Base-by-base conservation (phyloP, 2,113 vertebrate genomes). In the Macrotus californicus region DNA sequence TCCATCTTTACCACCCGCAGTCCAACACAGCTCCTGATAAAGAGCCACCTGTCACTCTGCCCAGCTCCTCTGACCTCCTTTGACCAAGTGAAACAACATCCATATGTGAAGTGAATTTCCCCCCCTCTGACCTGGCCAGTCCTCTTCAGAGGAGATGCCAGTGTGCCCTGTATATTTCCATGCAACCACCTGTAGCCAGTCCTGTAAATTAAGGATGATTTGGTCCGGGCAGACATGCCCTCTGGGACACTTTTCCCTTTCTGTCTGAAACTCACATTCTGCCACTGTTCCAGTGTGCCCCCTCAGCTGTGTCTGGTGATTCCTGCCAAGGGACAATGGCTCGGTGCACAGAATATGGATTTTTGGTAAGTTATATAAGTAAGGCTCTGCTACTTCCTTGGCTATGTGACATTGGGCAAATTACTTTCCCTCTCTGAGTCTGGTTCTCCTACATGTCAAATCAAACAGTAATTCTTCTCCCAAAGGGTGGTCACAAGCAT, bases 41-140 rank as follows among this genome's bases (percentile, higher is more conserved):
- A 88, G 77, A 50, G n/a, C 26, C 26, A 34, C 77, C 48, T 19
- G 48, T 48, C 22, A 14, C 48, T 79, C 91, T 56, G 76, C 79
- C 50, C 91, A 43, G n/a, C 12, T 52, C 46, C 79, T 91, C 76
- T 95, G 97, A 92, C 94, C 95, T 93, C 87, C 82, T 96, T 93
- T 43, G 73, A 80, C 13, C 22, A 87, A 91, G 94, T 26, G 79
- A 91, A 95, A 87, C 81, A 41, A 31, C 34, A 48, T 46, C 66
- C 46, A 39, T 29, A 72, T 70, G n/a, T 52, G 48, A 95, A 75
- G 56, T 29, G 41, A 12, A 9, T 36, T 31, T 2, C 22, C 73
- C 7, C 41, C 31, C 5, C 29, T 18, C 64, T 7, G 39, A 87
- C 48, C 41, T 89, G 64, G 69, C 75, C 89, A 87, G 67, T 75